Evolutionary conservation across 2,888 invertebrate genomes (phyloP).

Genomic region (Brenthis hecate): DNA sequence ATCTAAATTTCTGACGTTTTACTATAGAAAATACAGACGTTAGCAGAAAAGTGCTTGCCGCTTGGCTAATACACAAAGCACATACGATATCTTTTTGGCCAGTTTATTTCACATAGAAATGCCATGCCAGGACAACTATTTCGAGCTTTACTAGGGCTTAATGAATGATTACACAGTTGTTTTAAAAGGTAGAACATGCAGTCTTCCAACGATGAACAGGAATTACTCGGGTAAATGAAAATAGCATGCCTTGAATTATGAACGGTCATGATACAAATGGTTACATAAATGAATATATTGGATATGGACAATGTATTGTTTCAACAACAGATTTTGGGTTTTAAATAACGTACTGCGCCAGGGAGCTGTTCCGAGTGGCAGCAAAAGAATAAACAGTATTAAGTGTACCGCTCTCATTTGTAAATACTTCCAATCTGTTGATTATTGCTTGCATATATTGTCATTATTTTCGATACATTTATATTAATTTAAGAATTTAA

Average conservation of each 20-base stretch:
- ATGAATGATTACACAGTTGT: constrained; percentile 7
- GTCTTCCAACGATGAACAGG: constrained; percentile 2
- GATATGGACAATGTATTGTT: constrained; percentile 25
- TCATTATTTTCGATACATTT: too few species aligned
- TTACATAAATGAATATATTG: constrained; percentile 22
- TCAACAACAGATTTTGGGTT: constrained; percentile 21
- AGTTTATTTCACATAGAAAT: constrained; percentile 15
- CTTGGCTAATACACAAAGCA: constrained; percentile 23
- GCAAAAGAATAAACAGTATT: constrained; percentile 35
- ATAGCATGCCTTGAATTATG: constrained; percentile 28
- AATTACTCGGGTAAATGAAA: constrained; percentile 12
- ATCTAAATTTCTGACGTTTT: background rate
- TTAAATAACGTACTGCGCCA: constrained; percentile 38
- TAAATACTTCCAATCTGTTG: constrained; percentile 1
- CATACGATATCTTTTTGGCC: constrained; percentile 9
- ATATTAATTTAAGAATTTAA: too few species aligned
- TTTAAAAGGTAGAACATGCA: constrained; percentile 15
- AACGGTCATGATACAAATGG: constrained; percentile 9
- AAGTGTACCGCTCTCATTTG: background rate
- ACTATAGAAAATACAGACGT: background rate
- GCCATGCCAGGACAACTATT: constrained; percentile 24
- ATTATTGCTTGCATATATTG: background rate
- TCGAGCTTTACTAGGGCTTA: constrained; percentile 20
- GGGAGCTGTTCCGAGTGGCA: constrained; percentile 39
- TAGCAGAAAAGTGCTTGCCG: constrained; percentile 12